phyloP scores from a whole-genome alignment of 2,888 invertebrate species.

The Gymnocheta viridis region DNA sequence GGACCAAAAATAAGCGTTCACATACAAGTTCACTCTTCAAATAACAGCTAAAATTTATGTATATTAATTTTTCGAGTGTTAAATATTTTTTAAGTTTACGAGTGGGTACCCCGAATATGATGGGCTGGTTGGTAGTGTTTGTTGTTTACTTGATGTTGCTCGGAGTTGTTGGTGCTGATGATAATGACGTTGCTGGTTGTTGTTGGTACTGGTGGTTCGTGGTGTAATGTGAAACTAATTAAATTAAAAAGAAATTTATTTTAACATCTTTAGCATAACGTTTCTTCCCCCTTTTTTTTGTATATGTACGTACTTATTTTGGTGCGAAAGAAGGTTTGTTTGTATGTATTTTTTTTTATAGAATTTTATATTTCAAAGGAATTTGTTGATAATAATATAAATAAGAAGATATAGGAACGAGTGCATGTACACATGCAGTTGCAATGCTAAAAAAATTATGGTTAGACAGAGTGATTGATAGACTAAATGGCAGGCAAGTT shows the following conservation, averaged over 20 bases:
- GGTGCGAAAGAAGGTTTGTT: constrained; percentile 41
- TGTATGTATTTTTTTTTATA: background rate
- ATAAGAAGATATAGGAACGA: constrained; percentile 7
- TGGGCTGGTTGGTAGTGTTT: background rate
- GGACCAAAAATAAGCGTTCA: constrained; percentile 14
- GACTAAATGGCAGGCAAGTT: background rate
- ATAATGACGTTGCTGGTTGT: constrained; percentile 17
- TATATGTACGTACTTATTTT: background rate
- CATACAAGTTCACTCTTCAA: background rate
- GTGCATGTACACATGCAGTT: background rate
- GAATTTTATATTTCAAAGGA: constrained; percentile 41
- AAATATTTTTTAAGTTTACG: constrained; percentile 61
- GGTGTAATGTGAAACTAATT: constrained; percentile 70
- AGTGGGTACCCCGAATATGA: constrained; percentile 1
- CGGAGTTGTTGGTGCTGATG: constrained; percentile 31
- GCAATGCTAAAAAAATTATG: background rate
- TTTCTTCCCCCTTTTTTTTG: constrained; percentile 65
- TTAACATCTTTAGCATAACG: constrained; percentile 69
- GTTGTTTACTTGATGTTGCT: background rate
- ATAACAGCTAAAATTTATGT: constrained; percentile 66
- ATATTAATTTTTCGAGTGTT: constrained; percentile 68
- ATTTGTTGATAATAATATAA: constrained; percentile 53
- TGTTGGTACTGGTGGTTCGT: constrained; percentile 39
- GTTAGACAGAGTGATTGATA: constrained; percentile 10
- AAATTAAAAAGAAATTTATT: constrained; percentile 71